A percentile compares a stretch with the other conserved stretches of the same genome.
These are phyloP conservation scores for Myopa testacea DNA, from an alignment of 2,888 invertebrate genomes.

Conservation along the genomic window DNA sequence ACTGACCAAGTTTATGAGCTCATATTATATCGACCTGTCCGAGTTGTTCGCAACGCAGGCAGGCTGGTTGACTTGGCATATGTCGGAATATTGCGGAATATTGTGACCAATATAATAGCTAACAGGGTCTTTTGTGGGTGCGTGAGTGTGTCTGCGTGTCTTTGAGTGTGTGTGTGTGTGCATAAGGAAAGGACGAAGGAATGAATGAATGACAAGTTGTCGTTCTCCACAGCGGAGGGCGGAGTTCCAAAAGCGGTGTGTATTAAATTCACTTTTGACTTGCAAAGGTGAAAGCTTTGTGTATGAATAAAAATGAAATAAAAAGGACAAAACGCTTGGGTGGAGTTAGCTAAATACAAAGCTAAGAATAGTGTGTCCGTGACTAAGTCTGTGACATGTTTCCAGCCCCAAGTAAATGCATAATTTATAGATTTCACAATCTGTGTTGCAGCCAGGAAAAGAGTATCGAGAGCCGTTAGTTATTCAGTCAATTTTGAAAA, in stretches of 20 bases:
- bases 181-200: background rate
- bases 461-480: background rate
- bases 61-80: background rate
- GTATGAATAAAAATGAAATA: background rate
- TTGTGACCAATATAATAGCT: constrained; percentile 14
- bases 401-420: constrained; percentile 35
- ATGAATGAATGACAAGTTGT: background rate
- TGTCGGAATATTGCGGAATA: constrained; percentile 7
- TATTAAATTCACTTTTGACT: constrained; percentile 6
- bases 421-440: constrained; percentile 26
- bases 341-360: constrained; percentile 4
- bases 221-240: constrained; percentile 11
- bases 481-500: background rate
- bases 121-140: background rate
- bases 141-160: too few relatives aligned
- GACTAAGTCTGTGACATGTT: constrained; percentile 36
- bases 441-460: background rate
- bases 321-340: background rate
- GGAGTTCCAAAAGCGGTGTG: constrained; percentile 5
- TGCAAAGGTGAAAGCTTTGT: background rate
- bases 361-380: background rate
- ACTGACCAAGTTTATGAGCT: constrained; percentile 43
- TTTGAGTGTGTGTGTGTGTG: too few relatives aligned
- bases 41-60: background rate
- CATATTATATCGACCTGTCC: constrained; percentile 18